A percentile compares a stretch with the other conserved stretches of the same genome.
Conservation (phyloP, 2,888 invertebrate genomes). For the Tridacna gigas region DNA sequence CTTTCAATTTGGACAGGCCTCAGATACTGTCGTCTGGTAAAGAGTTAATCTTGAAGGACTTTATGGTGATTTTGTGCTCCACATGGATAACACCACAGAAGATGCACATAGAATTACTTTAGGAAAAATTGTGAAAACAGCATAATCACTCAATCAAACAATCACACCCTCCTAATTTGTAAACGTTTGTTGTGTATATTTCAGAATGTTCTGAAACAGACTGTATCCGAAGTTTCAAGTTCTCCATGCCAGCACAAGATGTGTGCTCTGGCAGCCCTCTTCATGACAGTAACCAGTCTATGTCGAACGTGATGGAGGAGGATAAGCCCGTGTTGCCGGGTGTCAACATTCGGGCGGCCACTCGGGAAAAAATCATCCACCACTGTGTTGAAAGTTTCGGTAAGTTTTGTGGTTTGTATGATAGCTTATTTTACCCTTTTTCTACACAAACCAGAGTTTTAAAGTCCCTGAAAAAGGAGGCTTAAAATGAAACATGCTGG, state of each 20-base stretch:
- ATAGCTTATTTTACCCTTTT: too few relatives aligned
- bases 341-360: constrained; percentile 80
- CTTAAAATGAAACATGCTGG: too few relatives aligned
- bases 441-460: too few relatives aligned
- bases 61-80: too few relatives aligned
- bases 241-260: constrained; percentile 69
- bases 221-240: constrained; percentile 62
- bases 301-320: constrained; percentile 77
- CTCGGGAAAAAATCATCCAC: constrained; percentile 84
- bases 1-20: too few relatives aligned
- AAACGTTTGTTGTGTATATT: constrained; percentile 28
- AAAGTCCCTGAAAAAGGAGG: too few relatives aligned
- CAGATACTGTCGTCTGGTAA: too few relatives aligned
- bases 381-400: constrained; percentile 85
- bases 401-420: constrained; percentile 69
- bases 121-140: too few relatives aligned
- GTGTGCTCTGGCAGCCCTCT: constrained; percentile 51
- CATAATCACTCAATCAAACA: too few relatives aligned
- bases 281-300: constrained; percentile 46
- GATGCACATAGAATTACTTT: too few relatives aligned
- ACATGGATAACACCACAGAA: too few relatives aligned
- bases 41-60: too few relatives aligned
- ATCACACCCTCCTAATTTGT: background rate
- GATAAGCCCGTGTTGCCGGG: constrained; percentile 81
- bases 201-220: constrained; percentile 70